Percentiles rank a stretch among this genome's conserved stretches.
These are phyloP conservation scores for Papilio aristodemus DNA, from an alignment of 1,140 invertebrate genomes.

Conservation along the genomic window DNA sequence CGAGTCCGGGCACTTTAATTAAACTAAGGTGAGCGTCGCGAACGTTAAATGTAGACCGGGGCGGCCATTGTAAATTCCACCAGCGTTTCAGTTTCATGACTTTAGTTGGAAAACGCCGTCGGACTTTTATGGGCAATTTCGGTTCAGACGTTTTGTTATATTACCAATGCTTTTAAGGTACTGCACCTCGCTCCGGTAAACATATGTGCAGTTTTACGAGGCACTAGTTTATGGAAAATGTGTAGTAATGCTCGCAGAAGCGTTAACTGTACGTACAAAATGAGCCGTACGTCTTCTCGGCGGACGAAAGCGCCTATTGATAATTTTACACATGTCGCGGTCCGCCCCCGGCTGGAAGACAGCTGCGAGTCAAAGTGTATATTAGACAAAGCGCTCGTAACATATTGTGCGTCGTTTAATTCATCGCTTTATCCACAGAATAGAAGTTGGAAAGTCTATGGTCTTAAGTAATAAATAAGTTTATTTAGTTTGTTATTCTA, in stretches of 20 bases:
- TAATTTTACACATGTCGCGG: slow-evolving; percentile 28
- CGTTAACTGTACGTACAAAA: slow-evolving; percentile 56
- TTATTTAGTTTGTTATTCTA: too few relatives aligned
- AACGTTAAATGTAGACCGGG: slow-evolving; percentile 73
- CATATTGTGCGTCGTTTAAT: not conserved
- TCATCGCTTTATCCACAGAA: not conserved
- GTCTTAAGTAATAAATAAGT: too few relatives aligned
- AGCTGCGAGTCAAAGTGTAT: not conserved
- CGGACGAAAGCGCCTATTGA: slow-evolving; percentile 52
- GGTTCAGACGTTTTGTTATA: slow-evolving; percentile 80
- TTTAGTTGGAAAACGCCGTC: slow-evolving; percentile 78
- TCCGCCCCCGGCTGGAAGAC: not conserved
- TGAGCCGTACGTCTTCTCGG: slow-evolving; percentile 48
- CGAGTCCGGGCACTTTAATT: slow-evolving; percentile 69
- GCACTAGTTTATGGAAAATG: slow-evolving; percentile 75
- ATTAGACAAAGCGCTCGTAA: slow-evolving; percentile 7
- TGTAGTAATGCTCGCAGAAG: slow-evolving; percentile 63
- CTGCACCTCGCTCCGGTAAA: slow-evolving; percentile 76
- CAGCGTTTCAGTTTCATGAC: slow-evolving; percentile 77
- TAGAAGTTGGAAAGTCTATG: not conserved
- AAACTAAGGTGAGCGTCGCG: slow-evolving; percentile 71
- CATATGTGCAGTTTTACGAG: slow-evolving; percentile 76
- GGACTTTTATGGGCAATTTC: slow-evolving; percentile 79
- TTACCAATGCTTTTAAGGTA: slow-evolving; percentile 80
- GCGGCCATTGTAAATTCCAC: slow-evolving; percentile 76